These are phyloP conservation scores for Epizoanthus rinbou DNA, from an alignment of 92 coral and sea anemone species.

Conservation along the genomic window DNA sequence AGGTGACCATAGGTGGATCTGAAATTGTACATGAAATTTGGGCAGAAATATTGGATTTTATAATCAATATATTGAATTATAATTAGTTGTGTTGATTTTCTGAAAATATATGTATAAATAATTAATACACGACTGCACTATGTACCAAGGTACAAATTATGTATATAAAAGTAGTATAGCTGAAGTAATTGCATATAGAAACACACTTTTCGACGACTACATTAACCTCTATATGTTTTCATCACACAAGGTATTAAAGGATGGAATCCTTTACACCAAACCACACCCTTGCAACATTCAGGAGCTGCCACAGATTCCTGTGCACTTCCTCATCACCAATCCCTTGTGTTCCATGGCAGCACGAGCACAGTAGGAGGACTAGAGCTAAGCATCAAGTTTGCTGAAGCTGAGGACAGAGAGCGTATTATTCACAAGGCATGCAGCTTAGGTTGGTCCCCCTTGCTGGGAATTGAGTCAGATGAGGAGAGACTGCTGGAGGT, in stretches of 20 bases:
- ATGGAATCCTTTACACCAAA: constrained; percentile 70
- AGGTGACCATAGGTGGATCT: too few relatives aligned
- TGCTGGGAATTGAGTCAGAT: constrained; percentile 70
- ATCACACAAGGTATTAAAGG: constrained; percentile 77
- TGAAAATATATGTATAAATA: too few relatives aligned
- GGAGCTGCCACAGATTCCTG: neutral
- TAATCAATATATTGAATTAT: too few relatives aligned
- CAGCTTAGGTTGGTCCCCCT: constrained; percentile 92
- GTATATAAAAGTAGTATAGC: too few relatives aligned
- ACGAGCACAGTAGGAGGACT: constrained; percentile 84
- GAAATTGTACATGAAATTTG: too few relatives aligned
- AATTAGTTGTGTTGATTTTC: too few relatives aligned
- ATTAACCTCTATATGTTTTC: neutral
- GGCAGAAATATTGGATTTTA: too few relatives aligned
- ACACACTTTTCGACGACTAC: neutral
- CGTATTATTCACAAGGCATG: constrained; percentile 77
- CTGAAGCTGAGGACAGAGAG: constrained; percentile 79
- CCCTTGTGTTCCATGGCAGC: constrained; percentile 7
- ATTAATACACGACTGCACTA: too few relatives aligned
- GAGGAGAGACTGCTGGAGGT: constrained; percentile 57
- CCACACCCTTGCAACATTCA: neutral
- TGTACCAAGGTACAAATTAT: too few relatives aligned
- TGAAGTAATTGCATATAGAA: too few relatives aligned
- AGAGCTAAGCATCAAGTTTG: constrained; percentile 73
- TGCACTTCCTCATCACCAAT: constrained; percentile 3